Conservation (phyloP, 2,797 vertebrate species). For the Lateolabrax maculatus region DNA sequence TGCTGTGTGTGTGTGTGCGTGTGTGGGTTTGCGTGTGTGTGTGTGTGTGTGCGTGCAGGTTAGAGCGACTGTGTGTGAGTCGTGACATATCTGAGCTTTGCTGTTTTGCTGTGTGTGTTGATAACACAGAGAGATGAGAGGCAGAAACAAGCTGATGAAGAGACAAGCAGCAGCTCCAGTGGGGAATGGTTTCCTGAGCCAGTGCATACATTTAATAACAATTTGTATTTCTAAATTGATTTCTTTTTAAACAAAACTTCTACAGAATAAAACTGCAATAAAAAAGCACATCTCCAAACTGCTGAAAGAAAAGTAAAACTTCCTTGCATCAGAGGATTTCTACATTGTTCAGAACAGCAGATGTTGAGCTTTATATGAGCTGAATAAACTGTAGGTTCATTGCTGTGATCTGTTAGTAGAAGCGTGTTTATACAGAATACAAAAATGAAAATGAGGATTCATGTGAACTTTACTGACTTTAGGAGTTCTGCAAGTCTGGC, state of each 20-base stretch:
- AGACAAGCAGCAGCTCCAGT: slow-evolving; percentile 38
- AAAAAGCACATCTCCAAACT: neutral
- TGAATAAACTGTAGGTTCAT: neutral
- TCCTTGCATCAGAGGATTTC: neutral
- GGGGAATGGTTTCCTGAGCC: slow-evolving; percentile 29
- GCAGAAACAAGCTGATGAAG: slow-evolving; percentile 49
- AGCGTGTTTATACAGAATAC: neutral
- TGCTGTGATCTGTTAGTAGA: neutral
- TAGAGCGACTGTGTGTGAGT: neutral
- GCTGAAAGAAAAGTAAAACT: neutral
- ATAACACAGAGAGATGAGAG: slow-evolving; percentile 43
- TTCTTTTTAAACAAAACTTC: slow-evolving; percentile 5
- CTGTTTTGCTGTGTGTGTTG: slow-evolving; percentile 38
- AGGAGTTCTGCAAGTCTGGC: neutral
- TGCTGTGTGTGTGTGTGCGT: neutral
- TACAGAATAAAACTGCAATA: neutral
- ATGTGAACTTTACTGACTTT: neutral
- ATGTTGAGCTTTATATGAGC: slow-evolving; percentile 1
- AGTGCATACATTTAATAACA: slow-evolving; percentile 34
- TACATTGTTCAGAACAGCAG: neutral
- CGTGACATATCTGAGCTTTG: slow-evolving; percentile 25
- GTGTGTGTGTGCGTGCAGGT: slow-evolving; percentile 1
- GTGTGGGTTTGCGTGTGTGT: slow-evolving; percentile 11
- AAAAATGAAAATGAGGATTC: neutral
- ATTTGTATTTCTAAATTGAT: neutral